These are phyloP conservation scores for Nyctereutes procyonoides DNA, from an alignment of 2,113 vertebrate genomes.

Conservation along the genomic window DNA sequence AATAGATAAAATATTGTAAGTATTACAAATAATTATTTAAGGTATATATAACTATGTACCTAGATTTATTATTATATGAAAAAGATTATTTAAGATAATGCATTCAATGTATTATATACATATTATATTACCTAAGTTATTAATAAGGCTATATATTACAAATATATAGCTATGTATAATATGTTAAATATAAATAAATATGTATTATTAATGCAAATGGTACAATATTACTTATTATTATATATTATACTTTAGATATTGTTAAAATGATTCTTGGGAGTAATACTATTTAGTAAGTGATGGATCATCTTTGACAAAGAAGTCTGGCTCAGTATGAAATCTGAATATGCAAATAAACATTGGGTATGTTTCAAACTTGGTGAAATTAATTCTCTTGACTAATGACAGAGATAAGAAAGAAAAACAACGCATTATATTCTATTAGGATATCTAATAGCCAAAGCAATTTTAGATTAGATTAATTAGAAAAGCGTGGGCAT, in stretches of 20 bases:
- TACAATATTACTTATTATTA: not conserved
- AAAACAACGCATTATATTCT: slow-evolving; percentile 76
- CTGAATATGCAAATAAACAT: slow-evolving; percentile 66
- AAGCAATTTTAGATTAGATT: slow-evolving; percentile 81
- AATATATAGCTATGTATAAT: not conserved
- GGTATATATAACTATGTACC: not conserved
- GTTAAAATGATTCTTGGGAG: not conserved
- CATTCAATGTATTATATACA: not conserved
- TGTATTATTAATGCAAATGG: not conserved
- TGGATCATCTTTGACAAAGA: slow-evolving; percentile 48
- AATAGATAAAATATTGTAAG: not conserved
- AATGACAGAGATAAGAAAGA: slow-evolving; percentile 73
- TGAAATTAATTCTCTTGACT: slow-evolving; percentile 76
- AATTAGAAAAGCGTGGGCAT: slow-evolving; percentile 77
- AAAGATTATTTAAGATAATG: not conserved
- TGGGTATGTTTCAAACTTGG: slow-evolving; percentile 56
- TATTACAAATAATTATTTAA: not conserved
- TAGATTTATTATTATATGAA: not conserved
- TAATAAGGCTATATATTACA: not conserved
- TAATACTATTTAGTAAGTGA: slow-evolving; percentile 21
- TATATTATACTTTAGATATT: not conserved
- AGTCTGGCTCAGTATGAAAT: slow-evolving; percentile 16
- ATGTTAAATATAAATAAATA: not conserved
- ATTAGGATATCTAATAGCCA: slow-evolving; percentile 72
- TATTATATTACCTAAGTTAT: not conserved